Percentiles rank a stretch among this genome's conserved stretches.
Conservation (phyloP, 2,797 vertebrate genomes). For the Tinamus major region DNA sequence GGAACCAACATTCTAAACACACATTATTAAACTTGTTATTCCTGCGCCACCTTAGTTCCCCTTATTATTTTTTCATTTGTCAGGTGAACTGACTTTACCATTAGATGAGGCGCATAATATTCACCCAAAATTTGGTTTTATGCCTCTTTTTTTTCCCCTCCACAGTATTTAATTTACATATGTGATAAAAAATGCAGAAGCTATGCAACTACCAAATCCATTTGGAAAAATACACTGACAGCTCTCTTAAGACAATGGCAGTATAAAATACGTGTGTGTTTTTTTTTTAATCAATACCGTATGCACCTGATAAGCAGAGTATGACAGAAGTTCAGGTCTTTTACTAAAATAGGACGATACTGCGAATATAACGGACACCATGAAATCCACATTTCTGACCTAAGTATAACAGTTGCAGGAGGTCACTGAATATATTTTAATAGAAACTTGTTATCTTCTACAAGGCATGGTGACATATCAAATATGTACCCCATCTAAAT, state of each 20-base stretch:
- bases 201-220: not conserved
- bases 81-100: not conserved
- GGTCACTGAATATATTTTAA: not conserved
- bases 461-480: not conserved
- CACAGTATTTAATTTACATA: not conserved
- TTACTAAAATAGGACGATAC: not conserved
- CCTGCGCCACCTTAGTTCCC: not conserved
- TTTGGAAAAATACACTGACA: not conserved
- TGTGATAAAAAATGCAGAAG: not conserved
- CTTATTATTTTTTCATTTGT: not conserved
- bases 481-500: not conserved
- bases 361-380: not conserved
- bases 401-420: not conserved
- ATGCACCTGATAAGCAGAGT: not conserved
- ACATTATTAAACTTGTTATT: not conserved
- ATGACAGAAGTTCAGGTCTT: not conserved
- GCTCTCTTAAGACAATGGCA: not conserved
- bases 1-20: not conserved
- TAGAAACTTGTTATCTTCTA: not conserved
- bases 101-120: not conserved
- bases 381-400: not conserved
- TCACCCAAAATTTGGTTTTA: not conserved
- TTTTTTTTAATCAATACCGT: not conserved
- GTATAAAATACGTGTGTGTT: not conserved
- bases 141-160: not conserved